Conservation (phyloP, 1,140 invertebrate species). For the Drosophila yakuba region DNA sequence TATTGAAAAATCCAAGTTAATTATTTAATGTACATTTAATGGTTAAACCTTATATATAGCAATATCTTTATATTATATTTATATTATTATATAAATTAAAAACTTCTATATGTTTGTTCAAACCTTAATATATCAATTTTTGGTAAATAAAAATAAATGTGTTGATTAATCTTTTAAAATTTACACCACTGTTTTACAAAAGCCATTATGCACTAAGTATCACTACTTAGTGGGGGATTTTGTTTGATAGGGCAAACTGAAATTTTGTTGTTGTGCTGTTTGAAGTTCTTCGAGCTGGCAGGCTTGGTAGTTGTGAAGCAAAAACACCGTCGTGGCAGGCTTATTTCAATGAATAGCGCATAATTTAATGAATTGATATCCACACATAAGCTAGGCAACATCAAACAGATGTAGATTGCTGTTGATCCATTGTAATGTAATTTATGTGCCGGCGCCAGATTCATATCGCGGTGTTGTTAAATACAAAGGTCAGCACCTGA, state of each 20-base stretch:
- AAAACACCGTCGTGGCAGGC: constrained; percentile 34
- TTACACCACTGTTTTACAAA: constrained; percentile 42
- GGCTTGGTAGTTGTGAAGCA: constrained; percentile 48
- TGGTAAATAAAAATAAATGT: not conserved
- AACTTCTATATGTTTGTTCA: not conserved
- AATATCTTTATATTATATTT: too few species aligned
- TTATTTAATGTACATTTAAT: too few species aligned
- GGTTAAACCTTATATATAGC: too few species aligned
- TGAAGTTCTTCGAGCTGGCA: constrained; percentile 18
- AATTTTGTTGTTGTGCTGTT: too few species aligned
- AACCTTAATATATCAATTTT: not conserved
- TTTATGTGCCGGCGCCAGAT: constrained; percentile 66
- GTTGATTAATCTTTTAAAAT: constrained; percentile 6
- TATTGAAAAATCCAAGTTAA: not conserved
- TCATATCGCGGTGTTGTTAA: constrained; percentile 45
- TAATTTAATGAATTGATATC: constrained; percentile 77
- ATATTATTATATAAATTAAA: too few species aligned
- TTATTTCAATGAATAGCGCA: constrained; percentile 68
- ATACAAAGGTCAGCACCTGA: constrained; percentile 36
- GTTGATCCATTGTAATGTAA: constrained; percentile 42
- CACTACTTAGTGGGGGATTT: constrained; percentile 74
- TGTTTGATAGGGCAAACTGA: constrained; percentile 59
- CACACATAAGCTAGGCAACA: constrained; percentile 41
- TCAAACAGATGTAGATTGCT: constrained; percentile 54
- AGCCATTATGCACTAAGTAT: constrained; percentile 76